Percentiles rank a stretch among this genome's conserved stretches.
phyloP scores from a whole-genome alignment of 2,888 invertebrate genomes.

The Megastigmus dorsalis region DNA sequence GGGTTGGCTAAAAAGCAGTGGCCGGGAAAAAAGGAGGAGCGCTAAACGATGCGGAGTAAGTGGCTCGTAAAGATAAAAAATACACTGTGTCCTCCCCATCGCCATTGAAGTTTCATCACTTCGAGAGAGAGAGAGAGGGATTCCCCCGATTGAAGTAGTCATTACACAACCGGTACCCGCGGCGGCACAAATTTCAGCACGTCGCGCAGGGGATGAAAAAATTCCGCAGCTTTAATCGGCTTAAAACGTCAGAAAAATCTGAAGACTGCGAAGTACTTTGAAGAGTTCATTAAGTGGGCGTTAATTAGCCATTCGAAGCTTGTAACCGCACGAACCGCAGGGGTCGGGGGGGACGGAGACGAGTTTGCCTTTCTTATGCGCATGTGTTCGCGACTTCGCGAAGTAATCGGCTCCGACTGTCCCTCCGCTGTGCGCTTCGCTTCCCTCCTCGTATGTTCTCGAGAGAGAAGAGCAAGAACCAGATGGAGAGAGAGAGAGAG shows the following conservation, averaged over 20 bases:
- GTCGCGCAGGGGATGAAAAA: neutral
- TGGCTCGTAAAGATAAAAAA: constrained; percentile 53
- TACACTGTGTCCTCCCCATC: neutral
- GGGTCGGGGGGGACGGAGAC: neutral
- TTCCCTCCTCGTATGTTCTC: too few relatives aligned
- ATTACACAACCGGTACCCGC: neutral
- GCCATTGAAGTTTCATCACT: constrained; percentile 8
- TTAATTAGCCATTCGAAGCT: constrained; percentile 40
- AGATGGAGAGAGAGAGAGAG: too few relatives aligned
- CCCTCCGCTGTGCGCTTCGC: too few relatives aligned
- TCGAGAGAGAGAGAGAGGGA: neutral
- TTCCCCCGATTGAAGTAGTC: constrained; percentile 10
- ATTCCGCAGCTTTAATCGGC: constrained; percentile 5
- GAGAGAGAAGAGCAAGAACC: neutral
- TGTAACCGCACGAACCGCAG: neutral
- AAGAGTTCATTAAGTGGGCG: constrained; percentile 39
- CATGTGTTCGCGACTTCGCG: neutral
- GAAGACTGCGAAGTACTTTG: neutral
- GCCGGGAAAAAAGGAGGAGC: neutral
- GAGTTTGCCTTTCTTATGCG: neutral
- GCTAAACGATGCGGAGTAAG: constrained; percentile 35
- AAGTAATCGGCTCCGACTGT: neutral
- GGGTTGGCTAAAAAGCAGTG: neutral
- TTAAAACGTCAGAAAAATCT: constrained; percentile 23
- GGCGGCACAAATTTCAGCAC: constrained; percentile 15